Percentiles rank a stretch among this genome's conserved stretches.
These are phyloP conservation scores for Tetramorium alpestre DNA, from an alignment of 1,140 invertebrate species.

Conservation along the genomic window DNA sequence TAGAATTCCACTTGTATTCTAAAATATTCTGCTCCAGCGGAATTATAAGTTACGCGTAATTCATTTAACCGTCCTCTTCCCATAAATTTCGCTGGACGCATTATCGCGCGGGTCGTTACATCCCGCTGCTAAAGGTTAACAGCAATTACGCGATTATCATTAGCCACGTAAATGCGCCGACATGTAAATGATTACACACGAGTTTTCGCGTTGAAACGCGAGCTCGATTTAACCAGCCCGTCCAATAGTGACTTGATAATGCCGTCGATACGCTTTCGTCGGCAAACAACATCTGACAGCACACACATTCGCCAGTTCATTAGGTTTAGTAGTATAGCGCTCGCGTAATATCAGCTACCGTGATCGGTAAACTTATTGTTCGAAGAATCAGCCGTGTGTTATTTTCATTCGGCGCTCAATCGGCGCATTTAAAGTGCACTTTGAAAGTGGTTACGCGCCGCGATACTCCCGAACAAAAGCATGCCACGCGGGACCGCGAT, in stretches of 20 bases:
- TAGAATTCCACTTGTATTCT: neutral
- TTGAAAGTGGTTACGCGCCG: neutral
- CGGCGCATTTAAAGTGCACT: neutral
- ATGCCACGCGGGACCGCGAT: neutral
- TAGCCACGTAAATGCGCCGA: neutral
- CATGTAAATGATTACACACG: constrained; percentile 19
- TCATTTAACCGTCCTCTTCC: neutral
- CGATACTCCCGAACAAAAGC: neutral
- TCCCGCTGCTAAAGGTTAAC: constrained; percentile 6
- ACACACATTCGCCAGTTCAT: neutral
- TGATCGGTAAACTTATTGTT: neutral
- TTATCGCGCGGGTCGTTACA: neutral
- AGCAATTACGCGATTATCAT: constrained; percentile 10
- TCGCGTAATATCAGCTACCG: neutral
- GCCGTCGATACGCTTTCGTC: constrained; percentile 7
- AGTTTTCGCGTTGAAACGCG: neutral
- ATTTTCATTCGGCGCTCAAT: neutral
- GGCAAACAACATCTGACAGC: constrained; percentile 5
- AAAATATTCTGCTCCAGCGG: neutral
- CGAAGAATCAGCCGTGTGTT: neutral
- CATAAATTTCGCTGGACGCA: neutral
- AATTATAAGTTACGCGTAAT: neutral
- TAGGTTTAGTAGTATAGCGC: neutral
- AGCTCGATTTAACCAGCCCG: neutral
- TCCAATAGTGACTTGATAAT: neutral